These are phyloP conservation scores for Cephalopterus ornatus DNA, from an alignment of 2,113 vertebrate genomes.

Conservation along the genomic window DNA sequence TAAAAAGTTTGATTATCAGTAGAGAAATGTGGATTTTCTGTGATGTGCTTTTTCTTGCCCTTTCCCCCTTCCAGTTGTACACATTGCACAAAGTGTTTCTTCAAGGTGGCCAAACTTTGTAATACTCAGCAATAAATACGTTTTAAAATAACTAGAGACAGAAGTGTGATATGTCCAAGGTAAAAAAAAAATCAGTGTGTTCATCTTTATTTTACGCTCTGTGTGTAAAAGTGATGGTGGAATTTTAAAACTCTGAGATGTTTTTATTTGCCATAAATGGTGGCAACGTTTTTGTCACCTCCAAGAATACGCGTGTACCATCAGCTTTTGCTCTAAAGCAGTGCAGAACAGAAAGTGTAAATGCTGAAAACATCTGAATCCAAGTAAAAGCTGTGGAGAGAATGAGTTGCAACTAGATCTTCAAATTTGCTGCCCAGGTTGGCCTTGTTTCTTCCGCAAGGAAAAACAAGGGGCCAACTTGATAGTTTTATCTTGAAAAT, in stretches of 20 bases:
- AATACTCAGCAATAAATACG: neutral
- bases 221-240: neutral
- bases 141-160: neutral
- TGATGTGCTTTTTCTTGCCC: neutral
- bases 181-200: neutral
- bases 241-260: neutral
- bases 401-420: neutral
- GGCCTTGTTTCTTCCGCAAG: neutral
- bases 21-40: neutral
- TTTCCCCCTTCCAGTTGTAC: neutral
- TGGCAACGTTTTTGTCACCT: neutral
- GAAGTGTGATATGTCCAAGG: neutral
- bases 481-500: no score
- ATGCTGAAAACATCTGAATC: neutral
- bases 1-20: neutral
- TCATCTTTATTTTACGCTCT: neutral
- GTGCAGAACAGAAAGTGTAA: neutral
- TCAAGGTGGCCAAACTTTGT: neutral
- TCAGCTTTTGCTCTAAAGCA: neutral
- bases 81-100: neutral
- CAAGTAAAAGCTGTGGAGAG: neutral
- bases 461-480: neutral
- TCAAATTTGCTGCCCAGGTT: neutral
- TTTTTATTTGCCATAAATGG: neutral
- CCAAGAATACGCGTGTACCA: accelerated